A percentile compares a stretch with the other conserved stretches of the same genome.
Conservation (phyloP, 2,797 vertebrate genomes). For the Spinibarbus caldwelli region DNA sequence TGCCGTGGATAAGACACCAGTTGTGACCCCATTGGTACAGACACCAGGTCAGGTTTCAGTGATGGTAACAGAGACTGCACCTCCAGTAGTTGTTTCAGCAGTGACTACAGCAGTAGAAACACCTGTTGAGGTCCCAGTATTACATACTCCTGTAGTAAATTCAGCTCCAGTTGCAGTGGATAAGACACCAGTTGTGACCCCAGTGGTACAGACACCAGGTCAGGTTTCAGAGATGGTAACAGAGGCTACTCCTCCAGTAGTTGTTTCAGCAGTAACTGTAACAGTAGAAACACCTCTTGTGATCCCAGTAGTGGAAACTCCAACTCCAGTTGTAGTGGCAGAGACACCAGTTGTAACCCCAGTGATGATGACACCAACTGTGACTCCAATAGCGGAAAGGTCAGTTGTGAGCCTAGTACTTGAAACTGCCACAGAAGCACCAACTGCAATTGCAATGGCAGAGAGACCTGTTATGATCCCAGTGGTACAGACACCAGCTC, state of each 20-base stretch:
- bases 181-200: background rate
- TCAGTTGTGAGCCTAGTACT: constrained; percentile 8
- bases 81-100: constrained; percentile 2
- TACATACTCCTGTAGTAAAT: too few species aligned
- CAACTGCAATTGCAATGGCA: background rate
- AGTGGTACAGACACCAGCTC: constrained; percentile 15
- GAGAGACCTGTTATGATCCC: background rate
- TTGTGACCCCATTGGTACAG: background rate
- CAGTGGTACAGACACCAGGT: background rate
- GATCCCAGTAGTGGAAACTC: background rate
- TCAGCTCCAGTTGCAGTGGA: background rate
- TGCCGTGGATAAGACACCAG: background rate
- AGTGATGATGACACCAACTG: background rate
- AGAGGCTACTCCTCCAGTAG: constrained; percentile 4
- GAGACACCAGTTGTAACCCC: background rate
- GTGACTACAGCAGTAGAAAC: background rate
- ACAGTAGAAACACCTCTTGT: background rate
- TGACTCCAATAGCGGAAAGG: background rate
- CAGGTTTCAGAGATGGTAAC: constrained; percentile 1
- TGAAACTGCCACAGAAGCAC: background rate
- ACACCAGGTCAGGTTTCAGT: too few species aligned
- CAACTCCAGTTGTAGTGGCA: constrained; percentile 1
- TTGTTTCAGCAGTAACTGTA: background rate
- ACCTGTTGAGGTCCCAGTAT: background rate
- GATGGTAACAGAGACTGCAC: constrained; percentile 16